A percentile compares a stretch with the other conserved stretches of the same genome.
These are phyloP conservation scores for Orbicella faveolata DNA, from an alignment of 64 coral and sea anemone genomes.

Conservation along the genomic window DNA sequence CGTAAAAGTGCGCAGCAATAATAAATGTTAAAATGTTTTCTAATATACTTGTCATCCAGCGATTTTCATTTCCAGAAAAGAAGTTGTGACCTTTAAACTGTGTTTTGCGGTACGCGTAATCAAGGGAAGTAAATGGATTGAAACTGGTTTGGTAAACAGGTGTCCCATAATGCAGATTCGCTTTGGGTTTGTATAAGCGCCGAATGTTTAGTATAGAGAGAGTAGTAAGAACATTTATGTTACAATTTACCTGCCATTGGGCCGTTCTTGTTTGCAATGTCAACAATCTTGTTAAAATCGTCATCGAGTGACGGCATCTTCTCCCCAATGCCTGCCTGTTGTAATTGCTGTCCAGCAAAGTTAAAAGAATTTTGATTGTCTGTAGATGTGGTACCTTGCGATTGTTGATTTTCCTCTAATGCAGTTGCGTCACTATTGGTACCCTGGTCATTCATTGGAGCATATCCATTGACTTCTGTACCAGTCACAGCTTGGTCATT, in stretches of 20 bases:
- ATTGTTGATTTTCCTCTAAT: neutral
- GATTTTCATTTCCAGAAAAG: no score
- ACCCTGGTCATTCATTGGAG: neutral
- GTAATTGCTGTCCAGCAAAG: neutral
- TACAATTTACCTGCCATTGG: conserved; percentile 33
- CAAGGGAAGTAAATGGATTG: neutral
- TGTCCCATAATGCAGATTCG: neutral
- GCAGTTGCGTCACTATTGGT: neutral
- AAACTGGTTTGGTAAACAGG: neutral
- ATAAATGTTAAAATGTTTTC: no score
- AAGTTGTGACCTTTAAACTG: no score
- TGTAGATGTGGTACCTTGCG: neutral
- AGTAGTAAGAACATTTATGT: neutral
- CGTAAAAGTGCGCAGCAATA: no score
- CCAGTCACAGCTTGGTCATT: neutral
- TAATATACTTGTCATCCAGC: no score
- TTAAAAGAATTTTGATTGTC: neutral
- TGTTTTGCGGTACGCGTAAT: no score
- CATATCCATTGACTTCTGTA: neutral
- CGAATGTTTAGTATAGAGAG: no score
- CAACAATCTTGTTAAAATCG: conserved; percentile 22
- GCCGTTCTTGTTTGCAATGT: conserved; percentile 22
- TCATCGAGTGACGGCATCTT: conserved; percentile 9
- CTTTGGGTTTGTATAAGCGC: no score
- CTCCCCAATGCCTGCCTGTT: neutral